Conservation (phyloP, 1,140 invertebrate genomes). For the Drosophila kikkawai region DNA sequence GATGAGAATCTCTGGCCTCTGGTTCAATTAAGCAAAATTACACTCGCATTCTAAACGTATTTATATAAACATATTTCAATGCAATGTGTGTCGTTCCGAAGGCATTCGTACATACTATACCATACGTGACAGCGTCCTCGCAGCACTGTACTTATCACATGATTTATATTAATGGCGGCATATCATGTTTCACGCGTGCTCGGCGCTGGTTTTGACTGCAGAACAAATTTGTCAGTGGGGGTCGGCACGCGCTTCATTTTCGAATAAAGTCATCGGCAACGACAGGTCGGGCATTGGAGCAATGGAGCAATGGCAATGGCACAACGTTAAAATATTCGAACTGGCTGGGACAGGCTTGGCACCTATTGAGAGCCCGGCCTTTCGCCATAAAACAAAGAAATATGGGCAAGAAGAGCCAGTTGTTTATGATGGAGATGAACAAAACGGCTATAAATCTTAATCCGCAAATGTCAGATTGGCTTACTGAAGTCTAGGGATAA, state of each 20-base stretch:
- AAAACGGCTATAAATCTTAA: constrained; percentile 45
- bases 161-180: constrained; percentile 85
- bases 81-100: constrained; percentile 28
- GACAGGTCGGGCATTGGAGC: constrained; percentile 61
- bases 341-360: constrained; percentile 44
- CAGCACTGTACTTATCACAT: constrained; percentile 73
- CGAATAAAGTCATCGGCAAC: constrained; percentile 76
- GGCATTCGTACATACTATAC: constrained; percentile 32
- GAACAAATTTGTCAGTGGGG: constrained; percentile 84
- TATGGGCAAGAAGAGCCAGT: constrained; percentile 41
- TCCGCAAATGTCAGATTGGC: constrained; percentile 42
- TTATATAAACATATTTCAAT: constrained; percentile 27
- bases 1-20: neutral
- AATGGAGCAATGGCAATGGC: constrained; percentile 32
- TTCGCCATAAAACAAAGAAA: constrained; percentile 54
- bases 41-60: neutral
- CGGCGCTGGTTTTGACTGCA: constrained; percentile 76
- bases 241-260: constrained; percentile 83
- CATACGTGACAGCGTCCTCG: constrained; percentile 49
- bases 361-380: constrained; percentile 52
- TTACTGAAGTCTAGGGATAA: constrained; percentile 31
- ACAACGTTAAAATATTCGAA: constrained; percentile 18
- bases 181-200: constrained; percentile 85
- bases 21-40: constrained; percentile 6
- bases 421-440: constrained; percentile 48